Percentiles rank a stretch among this genome's conserved stretches.
Conservation (phyloP, 1,140 invertebrate genomes). For the Phenacoccus solenopsis region DNA sequence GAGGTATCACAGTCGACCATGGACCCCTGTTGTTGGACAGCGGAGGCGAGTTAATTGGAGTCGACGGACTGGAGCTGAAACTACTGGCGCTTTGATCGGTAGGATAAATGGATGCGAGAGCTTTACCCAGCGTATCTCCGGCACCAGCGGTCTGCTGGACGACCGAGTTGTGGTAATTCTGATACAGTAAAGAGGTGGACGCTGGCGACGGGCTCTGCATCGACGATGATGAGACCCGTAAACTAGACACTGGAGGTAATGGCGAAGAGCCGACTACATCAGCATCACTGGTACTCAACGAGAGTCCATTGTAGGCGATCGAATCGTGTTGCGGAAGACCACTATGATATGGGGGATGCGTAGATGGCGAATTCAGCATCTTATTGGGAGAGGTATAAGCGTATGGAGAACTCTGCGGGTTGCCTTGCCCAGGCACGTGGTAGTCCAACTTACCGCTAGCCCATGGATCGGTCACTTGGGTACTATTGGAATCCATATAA, state of each 20-base stretch:
- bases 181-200: neutral
- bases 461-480: neutral
- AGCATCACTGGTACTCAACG: neutral
- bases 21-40: conserved; percentile 34
- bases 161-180: neutral
- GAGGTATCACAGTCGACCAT: conserved; percentile 26
- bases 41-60: conserved; percentile 73
- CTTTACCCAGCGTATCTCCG: conserved; percentile 62
- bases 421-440: neutral
- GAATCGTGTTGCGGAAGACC: neutral
- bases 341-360: neutral
- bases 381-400: neutral
- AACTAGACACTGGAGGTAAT: neutral
- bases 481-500: neutral
- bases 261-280: neutral
- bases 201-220: neutral
- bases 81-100: conserved; percentile 80
- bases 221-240: neutral
- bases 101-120: conserved; percentile 54
- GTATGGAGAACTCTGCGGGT: neutral
- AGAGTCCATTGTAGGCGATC: neutral
- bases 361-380: neutral
- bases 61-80: conserved; percentile 83
- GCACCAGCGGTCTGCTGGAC: neutral
- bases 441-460: neutral